Conservation (phyloP, 2,888 invertebrate genomes). For the Xestia xanthographa region DNA sequence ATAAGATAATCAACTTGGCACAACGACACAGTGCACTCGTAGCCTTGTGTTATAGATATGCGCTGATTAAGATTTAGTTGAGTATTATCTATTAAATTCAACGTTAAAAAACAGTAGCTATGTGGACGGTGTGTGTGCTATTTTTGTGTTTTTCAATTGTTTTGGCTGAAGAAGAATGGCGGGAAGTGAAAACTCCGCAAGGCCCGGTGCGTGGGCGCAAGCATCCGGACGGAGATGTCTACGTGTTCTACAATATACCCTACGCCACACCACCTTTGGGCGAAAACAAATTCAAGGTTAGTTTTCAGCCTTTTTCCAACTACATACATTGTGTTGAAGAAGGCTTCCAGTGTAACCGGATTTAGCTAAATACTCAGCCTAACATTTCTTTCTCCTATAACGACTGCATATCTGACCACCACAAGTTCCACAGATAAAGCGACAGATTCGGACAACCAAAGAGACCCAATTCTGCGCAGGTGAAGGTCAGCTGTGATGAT, state of each 20-base stretch:
- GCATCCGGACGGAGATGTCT: constrained; percentile 27
- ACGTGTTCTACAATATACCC: constrained; percentile 50
- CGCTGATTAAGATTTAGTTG: not conserved
- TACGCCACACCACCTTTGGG: constrained; percentile 53
- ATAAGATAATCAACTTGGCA: constrained; percentile 17
- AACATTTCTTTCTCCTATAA: not conserved
- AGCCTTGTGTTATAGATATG: constrained; percentile 4
- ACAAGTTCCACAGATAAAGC: not conserved
- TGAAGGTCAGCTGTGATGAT: not conserved
- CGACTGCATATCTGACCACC: not conserved
- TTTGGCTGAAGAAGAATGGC: constrained; percentile 16
- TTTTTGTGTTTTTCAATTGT: constrained; percentile 14
- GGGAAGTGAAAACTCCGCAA: constrained; percentile 16
- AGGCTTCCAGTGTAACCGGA: not conserved
- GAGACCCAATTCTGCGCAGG: not conserved
- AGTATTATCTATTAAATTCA: constrained; percentile 3
- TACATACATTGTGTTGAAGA: not conserved
- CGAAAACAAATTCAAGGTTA: constrained; percentile 35
- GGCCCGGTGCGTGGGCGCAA: constrained; percentile 24
- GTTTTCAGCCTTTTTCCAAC: not conserved
- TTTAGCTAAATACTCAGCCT: not conserved
- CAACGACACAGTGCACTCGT: constrained; percentile 4
- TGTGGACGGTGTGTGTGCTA: constrained; percentile 13
- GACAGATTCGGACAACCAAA: too few species aligned
- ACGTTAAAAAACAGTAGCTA: constrained; percentile 17